phyloP scores from a whole-genome alignment of 2,113 vertebrate species.

The Mustela nigripes region DNA sequence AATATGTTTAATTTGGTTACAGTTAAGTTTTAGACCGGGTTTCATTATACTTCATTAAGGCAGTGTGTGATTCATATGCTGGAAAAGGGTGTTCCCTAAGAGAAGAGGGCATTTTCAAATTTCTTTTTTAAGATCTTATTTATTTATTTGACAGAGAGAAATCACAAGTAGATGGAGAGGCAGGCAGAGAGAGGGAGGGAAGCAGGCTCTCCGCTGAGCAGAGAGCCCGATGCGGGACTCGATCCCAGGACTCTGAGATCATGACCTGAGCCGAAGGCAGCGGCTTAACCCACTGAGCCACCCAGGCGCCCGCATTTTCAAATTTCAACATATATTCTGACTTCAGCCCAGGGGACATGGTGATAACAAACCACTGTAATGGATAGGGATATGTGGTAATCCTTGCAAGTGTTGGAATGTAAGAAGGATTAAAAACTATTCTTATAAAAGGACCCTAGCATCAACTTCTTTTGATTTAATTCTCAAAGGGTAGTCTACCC shows the following conservation, averaged over 20 bases:
- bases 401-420: neutral
- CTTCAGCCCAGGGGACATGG: neutral
- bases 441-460: neutral
- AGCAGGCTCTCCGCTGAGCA: too few species aligned
- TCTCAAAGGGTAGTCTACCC: neutral
- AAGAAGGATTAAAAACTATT: neutral
- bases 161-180: too few species aligned
- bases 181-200: too few species aligned
- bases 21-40: neutral
- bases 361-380: neutral
- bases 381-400: neutral
- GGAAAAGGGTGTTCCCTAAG: neutral
- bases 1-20: neutral
- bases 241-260: too few species aligned
- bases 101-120: neutral
- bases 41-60: neutral
- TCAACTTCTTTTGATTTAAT: conserved; percentile 16
- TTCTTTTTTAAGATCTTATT: too few species aligned
- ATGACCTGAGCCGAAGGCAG: too few species aligned
- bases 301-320: too few species aligned
- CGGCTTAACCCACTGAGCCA: too few species aligned
- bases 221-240: too few species aligned
- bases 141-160: too few species aligned
- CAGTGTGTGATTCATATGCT: neutral
- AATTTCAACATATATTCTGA: neutral